Conservation (phyloP, 1,140 invertebrate species). For the Kradibia gibbosae region DNA sequence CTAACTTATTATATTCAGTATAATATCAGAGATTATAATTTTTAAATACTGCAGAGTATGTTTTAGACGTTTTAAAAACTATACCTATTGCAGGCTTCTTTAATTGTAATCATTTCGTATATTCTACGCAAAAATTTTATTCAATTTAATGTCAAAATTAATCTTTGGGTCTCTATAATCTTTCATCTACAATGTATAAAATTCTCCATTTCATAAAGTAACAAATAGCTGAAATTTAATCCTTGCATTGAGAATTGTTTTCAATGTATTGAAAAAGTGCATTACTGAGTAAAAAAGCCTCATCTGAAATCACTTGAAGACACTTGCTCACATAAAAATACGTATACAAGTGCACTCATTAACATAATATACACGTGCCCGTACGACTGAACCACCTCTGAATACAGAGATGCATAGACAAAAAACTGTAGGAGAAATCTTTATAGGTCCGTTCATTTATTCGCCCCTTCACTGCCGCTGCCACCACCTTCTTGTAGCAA, state of each 20-base stretch:
- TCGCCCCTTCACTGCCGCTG: neutral
- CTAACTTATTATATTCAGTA: too few relatives aligned
- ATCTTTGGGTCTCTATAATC: neutral
- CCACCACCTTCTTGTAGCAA: too few relatives aligned
- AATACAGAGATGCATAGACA: neutral
- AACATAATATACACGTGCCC: slow-evolving; percentile 2
- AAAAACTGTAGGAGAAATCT: slow-evolving; percentile 14
- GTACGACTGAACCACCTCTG: neutral
- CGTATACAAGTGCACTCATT: slow-evolving; percentile 11
- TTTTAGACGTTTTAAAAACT: too few relatives aligned
- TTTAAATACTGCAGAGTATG: too few relatives aligned
- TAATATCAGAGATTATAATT: too few relatives aligned
- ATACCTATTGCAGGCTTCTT: too few relatives aligned
- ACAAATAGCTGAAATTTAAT: neutral
- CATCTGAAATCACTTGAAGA: neutral
- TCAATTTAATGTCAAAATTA: neutral
- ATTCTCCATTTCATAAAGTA: neutral
- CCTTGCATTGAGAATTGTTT: neutral
- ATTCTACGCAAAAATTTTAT: too few relatives aligned
- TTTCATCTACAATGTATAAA: neutral
- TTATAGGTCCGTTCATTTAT: neutral
- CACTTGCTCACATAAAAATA: neutral
- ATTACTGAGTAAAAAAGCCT: neutral
- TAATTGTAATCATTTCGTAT: too few relatives aligned
- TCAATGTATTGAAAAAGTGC: neutral